A percentile compares a stretch with the other conserved stretches of the same genome.
phyloP scores from a whole-genome alignment of 2,113 vertebrate genomes.

The Ctenomys sociabilis region DNA sequence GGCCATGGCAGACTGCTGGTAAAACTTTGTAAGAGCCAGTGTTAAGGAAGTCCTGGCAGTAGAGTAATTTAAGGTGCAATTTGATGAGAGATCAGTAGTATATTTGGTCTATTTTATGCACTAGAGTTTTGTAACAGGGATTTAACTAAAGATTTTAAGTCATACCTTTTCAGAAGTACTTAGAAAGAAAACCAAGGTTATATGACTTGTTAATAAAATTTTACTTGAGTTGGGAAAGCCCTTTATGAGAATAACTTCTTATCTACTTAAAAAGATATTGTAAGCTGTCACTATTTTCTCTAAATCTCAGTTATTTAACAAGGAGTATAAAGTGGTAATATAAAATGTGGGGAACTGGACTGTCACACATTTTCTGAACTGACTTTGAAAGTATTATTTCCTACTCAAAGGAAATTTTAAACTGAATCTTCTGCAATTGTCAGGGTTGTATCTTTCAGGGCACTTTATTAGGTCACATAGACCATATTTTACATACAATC shows the following conservation, averaged over 20 bases:
- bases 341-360: not conserved
- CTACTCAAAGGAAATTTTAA: not conserved
- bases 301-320: slow-evolving; percentile 18
- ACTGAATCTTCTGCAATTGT: not conserved
- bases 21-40: not conserved
- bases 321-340: not conserved
- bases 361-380: not conserved
- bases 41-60: not conserved
- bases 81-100: slow-evolving; percentile 11
- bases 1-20: not conserved
- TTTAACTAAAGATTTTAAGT: slow-evolving; percentile 41
- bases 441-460: not conserved
- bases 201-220: slow-evolving; percentile 57
- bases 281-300: not conserved
- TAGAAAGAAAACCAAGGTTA: slow-evolving; percentile 36
- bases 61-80: not conserved
- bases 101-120: slow-evolving; percentile 11
- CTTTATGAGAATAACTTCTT: slow-evolving; percentile 27
- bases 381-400: not conserved
- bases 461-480: not conserved
- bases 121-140: slow-evolving; percentile 19
- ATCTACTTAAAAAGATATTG: not conserved
- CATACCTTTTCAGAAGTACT: slow-evolving; percentile 12
- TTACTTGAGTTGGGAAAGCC: slow-evolving; percentile 36
- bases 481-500: not conserved